phyloP scores from a whole-genome alignment of 2,797 vertebrate species.

The Chrysocyon brachyurus region DNA sequence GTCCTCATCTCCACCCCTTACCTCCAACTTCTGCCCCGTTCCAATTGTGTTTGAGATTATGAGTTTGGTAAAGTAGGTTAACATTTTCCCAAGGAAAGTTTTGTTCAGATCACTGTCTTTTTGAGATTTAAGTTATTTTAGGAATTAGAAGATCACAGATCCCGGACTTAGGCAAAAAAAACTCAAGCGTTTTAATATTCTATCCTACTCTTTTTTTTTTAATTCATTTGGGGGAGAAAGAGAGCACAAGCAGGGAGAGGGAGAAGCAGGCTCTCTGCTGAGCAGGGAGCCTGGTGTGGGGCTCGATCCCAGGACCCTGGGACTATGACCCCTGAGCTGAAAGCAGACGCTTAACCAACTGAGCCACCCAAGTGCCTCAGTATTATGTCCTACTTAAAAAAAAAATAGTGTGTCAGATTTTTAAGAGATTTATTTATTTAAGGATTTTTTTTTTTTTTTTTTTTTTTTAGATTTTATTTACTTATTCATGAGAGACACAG shows the following conservation, averaged over 20 bases:
- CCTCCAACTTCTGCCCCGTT: not conserved
- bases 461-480: no score
- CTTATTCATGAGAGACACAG: no score
- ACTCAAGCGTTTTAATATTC: not conserved
- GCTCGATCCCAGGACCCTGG: not conserved
- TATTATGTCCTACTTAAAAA: not conserved
- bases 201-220: not conserved
- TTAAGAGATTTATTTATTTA: no score
- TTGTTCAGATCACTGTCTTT: not conserved
- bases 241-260: not conserved
- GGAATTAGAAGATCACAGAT: not conserved
- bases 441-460: not conserved
- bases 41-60: not conserved
- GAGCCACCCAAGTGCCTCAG: not conserved
- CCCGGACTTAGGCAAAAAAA: not conserved
- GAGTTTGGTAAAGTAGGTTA: slow-evolving; percentile 3
- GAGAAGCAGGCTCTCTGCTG: not conserved
- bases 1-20: not conserved
- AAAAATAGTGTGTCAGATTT: not conserved
- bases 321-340: not conserved
- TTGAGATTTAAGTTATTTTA: not conserved
- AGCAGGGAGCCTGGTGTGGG: not conserved
- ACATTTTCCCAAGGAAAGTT: not conserved
- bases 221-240: not conserved
- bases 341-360: not conserved